These are phyloP conservation scores for Drosophila helvetica DNA, from an alignment of 2,888 invertebrate genomes.

Conservation along the genomic window DNA sequence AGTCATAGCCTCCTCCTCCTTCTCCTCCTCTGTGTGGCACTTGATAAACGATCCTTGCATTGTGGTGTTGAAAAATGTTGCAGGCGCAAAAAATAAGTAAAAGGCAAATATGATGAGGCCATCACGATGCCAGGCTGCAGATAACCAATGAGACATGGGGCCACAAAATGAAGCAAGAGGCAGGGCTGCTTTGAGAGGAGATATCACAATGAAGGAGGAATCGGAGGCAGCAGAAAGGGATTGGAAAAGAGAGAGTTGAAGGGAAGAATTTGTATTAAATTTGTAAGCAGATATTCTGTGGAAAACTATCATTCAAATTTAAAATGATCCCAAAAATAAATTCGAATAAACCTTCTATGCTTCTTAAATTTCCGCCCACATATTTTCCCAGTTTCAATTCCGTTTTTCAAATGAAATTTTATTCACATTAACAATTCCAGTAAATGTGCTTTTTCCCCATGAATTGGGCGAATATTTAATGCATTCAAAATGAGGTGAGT, in stretches of 20 bases:
- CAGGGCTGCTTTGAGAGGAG: neutral
- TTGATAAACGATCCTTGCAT: constrained; percentile 73
- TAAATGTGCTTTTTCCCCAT: neutral
- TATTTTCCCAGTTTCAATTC: neutral
- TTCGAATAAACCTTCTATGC: neutral
- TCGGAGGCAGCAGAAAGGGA: too few relatives aligned
- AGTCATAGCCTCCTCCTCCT: too few relatives aligned
- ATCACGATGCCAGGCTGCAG: constrained; percentile 69
- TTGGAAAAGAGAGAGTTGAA: neutral
- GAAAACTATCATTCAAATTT: neutral
- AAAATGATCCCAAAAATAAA: neutral
- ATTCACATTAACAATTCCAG: neutral
- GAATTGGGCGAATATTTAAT: constrained; percentile 15
- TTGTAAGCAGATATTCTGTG: too few relatives aligned
- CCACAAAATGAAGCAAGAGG: constrained; percentile 11
- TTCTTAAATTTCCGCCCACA: neutral
- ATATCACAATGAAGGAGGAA: neutral
- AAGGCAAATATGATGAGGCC: constrained; percentile 80
- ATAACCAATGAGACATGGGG: constrained; percentile 31
- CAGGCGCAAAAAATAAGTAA: constrained; percentile 17
- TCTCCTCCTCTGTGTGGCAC: constrained; percentile 22
- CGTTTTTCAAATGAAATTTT: neutral
- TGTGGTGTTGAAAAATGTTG: constrained; percentile 77
- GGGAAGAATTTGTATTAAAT: too few relatives aligned
- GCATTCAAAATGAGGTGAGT: neutral